Evolutionary conservation across 2,888 invertebrate genomes (phyloP).

Genomic region (Polyommatus iphigenia): DNA sequence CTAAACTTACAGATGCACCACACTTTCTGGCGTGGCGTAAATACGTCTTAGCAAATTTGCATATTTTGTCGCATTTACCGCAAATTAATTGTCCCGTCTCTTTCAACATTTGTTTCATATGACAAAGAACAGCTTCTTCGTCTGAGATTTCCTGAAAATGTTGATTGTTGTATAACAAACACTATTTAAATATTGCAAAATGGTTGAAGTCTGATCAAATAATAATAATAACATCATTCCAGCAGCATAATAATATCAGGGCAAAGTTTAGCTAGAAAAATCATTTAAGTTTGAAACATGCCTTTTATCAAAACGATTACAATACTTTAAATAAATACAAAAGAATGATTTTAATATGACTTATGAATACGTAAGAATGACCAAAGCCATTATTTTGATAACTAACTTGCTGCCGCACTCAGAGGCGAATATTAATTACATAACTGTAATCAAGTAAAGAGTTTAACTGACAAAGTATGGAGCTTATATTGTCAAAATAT

Average conservation of each 20-base stretch:
- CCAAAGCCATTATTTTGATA: too few relatives aligned
- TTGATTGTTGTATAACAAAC: neutral
- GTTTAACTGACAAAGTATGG: too few relatives aligned
- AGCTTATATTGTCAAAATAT: too few relatives aligned
- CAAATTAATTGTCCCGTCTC: slow-evolving; percentile 47
- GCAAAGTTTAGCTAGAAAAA: neutral
- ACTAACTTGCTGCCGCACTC: too few relatives aligned
- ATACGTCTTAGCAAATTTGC: slow-evolving; percentile 47
- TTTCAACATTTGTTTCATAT: slow-evolving; percentile 44
- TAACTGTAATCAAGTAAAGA: too few relatives aligned
- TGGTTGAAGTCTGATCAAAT: neutral
- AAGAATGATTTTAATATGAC: too few relatives aligned
- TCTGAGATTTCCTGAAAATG: slow-evolving; percentile 37
- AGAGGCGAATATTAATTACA: too few relatives aligned
- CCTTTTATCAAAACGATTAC: too few relatives aligned
- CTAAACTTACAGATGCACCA: slow-evolving; percentile 42
- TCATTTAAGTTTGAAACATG: neutral
- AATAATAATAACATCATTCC: neutral
- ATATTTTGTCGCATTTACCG: slow-evolving; percentile 45
- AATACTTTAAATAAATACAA: too few relatives aligned
- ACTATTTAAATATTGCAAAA: neutral
- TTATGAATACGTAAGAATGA: too few relatives aligned
- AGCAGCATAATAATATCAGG: too few relatives aligned
- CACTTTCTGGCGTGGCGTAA: slow-evolving; percentile 49
- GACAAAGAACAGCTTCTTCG: slow-evolving; percentile 43